Percentiles rank a stretch among this genome's conserved stretches.
Evolutionary conservation across 1,140 invertebrate genomes (phyloP).

Genomic region (Pararge aegeria): DNA sequence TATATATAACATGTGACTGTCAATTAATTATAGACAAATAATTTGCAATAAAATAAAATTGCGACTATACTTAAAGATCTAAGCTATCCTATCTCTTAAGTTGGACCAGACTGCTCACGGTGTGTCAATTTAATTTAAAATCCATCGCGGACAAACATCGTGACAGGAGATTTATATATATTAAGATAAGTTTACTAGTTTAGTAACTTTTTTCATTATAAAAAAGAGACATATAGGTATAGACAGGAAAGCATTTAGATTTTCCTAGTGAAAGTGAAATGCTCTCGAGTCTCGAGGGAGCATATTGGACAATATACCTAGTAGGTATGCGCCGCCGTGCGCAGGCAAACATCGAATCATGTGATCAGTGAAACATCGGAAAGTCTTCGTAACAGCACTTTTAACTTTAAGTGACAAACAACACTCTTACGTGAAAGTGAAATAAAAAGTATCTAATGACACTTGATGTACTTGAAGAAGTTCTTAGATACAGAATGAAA

Average conservation of each 20-base stretch:
- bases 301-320: slow-evolving; percentile 18
- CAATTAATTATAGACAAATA: no score
- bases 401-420: neutral
- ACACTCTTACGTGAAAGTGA: slow-evolving; percentile 6
- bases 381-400: slow-evolving; percentile 5
- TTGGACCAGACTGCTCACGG: no score
- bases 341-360: neutral
- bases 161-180: no score
- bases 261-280: slow-evolving; percentile 41
- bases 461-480: neutral
- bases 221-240: neutral
- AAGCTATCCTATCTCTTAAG: no score
- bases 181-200: neutral
- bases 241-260: slow-evolving; percentile 18
- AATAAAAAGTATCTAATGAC: slow-evolving; percentile 1
- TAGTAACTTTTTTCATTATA: neutral
- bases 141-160: no score
- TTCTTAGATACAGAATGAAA: neutral
- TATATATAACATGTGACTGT: no score
- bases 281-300: slow-evolving; percentile 15
- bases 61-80: no score
- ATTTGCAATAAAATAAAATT: no score
- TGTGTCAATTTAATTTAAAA: no score
- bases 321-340: neutral
- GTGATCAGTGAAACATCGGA: neutral